These are phyloP conservation scores for Aphodius sticticus DNA, from an alignment of 2,888 invertebrate species.

Conservation along the genomic window DNA sequence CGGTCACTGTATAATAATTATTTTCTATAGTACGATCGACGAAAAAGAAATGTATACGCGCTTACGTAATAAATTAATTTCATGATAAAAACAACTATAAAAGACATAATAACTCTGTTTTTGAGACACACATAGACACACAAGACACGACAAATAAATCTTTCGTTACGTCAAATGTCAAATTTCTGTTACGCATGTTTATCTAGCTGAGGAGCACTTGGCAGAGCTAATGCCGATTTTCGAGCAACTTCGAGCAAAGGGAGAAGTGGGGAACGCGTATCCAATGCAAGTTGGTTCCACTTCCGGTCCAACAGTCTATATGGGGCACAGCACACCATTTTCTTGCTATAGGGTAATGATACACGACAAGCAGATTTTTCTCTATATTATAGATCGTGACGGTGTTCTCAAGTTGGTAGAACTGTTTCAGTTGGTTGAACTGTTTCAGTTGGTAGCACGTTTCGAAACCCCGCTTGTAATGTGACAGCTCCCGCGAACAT, in stretches of 20 bases:
- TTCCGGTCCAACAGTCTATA: slow-evolving; percentile 73
- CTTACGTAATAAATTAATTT: no score
- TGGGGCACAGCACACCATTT: slow-evolving; percentile 63
- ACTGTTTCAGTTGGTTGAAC: not conserved
- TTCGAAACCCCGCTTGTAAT: no score
- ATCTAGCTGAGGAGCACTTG: slow-evolving; percentile 90
- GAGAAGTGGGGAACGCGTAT: slow-evolving; percentile 90
- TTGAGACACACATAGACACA: not conserved
- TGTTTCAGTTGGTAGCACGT: no score
- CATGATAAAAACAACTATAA: not conserved
- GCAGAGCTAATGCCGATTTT: slow-evolving; percentile 95
- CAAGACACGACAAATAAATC: not conserved
- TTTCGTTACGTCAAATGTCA: slow-evolving; percentile 7
- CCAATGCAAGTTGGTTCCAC: slow-evolving; percentile 85
- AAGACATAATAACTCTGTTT: not conserved
- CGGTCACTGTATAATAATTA: no score
- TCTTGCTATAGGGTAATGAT: slow-evolving; percentile 77
- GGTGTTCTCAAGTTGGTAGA: not conserved
- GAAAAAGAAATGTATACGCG: no score
- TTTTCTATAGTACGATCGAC: no score
- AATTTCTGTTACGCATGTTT: slow-evolving; percentile 35
- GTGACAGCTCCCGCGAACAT: no score
- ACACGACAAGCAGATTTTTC: slow-evolving; percentile 49
- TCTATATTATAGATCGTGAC: slow-evolving; percentile 6
- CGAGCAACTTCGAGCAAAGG: slow-evolving; percentile 90